Conservation (phyloP, 2,113 vertebrate species). For the Tringa solitaria region DNA sequence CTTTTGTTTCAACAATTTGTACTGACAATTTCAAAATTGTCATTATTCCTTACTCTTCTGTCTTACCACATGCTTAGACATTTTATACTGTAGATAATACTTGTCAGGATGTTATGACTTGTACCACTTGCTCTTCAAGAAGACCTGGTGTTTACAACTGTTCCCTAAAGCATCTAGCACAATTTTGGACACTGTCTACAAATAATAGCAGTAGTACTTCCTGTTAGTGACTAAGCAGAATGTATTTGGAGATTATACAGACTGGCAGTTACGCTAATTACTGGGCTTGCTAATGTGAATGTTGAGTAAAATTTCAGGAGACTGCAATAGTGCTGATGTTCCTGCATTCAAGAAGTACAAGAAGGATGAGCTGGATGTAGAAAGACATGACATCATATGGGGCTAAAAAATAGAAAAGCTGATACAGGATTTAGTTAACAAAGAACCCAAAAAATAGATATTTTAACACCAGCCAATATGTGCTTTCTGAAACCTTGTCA, state of each 20-base stretch:
- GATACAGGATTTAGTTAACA: neutral
- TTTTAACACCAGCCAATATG: neutral
- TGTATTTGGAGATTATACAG: constrained; percentile 3
- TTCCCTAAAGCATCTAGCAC: neutral
- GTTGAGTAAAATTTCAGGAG: neutral
- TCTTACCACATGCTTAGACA: neutral
- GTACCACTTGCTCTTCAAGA: neutral
- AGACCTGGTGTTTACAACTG: neutral
- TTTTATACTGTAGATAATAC: neutral
- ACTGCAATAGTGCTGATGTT: neutral
- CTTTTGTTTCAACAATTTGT: neutral
- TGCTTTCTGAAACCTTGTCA: neutral
- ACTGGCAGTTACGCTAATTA: neutral
- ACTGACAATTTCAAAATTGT: neutral
- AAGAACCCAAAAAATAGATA: neutral
- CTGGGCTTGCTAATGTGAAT: neutral
- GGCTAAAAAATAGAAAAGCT: neutral
- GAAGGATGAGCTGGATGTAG: neutral
- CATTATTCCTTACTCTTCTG: neutral
- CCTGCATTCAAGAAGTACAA: neutral
- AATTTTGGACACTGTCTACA: neutral
- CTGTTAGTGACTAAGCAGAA: constrained; percentile 50
- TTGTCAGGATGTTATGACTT: neutral
- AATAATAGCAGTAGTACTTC: neutral
- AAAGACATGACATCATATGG: neutral